A percentile compares a stretch with the other conserved stretches of the same genome.
phyloP scores from a whole-genome alignment of 2,113 vertebrate genomes.

The Aphyosemion australe region DNA sequence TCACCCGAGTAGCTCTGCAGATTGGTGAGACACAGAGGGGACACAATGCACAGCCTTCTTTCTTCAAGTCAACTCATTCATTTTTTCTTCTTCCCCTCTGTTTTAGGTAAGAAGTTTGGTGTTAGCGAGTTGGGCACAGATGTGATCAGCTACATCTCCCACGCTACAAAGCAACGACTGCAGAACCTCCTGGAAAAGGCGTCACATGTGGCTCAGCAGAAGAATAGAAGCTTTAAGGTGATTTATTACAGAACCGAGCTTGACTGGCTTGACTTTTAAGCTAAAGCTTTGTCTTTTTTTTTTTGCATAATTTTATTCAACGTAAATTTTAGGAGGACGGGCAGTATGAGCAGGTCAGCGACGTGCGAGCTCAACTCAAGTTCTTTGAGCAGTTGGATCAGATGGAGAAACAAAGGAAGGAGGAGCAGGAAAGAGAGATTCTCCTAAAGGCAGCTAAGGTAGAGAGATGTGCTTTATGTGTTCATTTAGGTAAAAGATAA shows the following conservation, averaged over 20 bases:
- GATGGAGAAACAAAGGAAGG: constrained; percentile 91
- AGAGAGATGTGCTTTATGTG: constrained; percentile 18
- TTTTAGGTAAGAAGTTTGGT: constrained; percentile 88
- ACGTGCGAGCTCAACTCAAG: constrained; percentile 88
- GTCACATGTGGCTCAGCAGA: constrained; percentile 89
- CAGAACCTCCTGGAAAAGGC: constrained; percentile 89
- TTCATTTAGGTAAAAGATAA: background rate
- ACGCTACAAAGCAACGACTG: constrained; percentile 89
- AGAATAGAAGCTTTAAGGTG: constrained; percentile 89
- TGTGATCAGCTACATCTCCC: constrained; percentile 89
- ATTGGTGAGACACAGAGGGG: constrained; percentile 77
- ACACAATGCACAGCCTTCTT: background rate
- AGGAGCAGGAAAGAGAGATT: constrained; percentile 92
- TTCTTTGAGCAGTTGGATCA: constrained; percentile 94
- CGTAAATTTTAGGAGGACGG: constrained; percentile 84
- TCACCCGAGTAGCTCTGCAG: constrained; percentile 87
- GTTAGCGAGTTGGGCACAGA: constrained; percentile 88
- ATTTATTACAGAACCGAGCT: background rate
- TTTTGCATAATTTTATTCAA: background rate
- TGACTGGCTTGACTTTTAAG: background rate
- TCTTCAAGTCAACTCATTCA: background rate
- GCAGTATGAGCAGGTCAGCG: constrained; percentile 83
- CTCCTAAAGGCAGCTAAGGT: constrained; percentile 92
- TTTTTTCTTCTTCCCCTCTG: background rate
- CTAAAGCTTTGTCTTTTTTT: too few species aligned